These are phyloP conservation scores for Vireo griseus DNA, from an alignment of 2,797 vertebrate genomes.

Conservation along the genomic window DNA sequence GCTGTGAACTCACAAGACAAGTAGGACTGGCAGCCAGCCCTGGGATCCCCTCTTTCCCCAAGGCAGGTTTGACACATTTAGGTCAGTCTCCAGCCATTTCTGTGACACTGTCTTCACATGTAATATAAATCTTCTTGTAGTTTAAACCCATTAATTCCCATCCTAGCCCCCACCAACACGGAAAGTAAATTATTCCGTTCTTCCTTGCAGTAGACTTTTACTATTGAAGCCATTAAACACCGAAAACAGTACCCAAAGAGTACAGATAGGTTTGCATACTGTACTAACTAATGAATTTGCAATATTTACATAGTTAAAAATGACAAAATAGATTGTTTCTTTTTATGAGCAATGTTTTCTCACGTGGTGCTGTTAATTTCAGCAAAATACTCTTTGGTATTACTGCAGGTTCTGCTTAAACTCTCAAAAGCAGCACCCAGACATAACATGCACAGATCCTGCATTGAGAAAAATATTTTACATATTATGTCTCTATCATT, in stretches of 20 bases:
- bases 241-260: neutral
- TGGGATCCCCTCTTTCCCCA: neutral
- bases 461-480: neutral
- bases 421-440: neutral
- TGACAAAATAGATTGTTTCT: neutral
- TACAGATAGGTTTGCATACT: neutral
- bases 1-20: neutral
- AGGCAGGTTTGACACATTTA: slow-evolving; percentile 8
- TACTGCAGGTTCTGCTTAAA: neutral
- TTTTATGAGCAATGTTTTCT: neutral
- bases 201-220: neutral
- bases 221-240: neutral
- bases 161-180: neutral
- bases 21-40: neutral
- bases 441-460: neutral
- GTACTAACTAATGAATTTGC: neutral
- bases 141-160: neutral
- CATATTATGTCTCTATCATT: neutral
- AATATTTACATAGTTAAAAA: neutral
- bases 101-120: neutral
- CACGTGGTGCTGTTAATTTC: neutral
- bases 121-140: neutral
- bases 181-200: neutral
- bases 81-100: neutral
- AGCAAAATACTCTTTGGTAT: neutral